Percentiles rank a stretch among this genome's conserved stretches.
phyloP scores from a whole-genome alignment of 30 jellyfish, hydroid and myxozoan genomes.

The Turritopsis rubra region DNA sequence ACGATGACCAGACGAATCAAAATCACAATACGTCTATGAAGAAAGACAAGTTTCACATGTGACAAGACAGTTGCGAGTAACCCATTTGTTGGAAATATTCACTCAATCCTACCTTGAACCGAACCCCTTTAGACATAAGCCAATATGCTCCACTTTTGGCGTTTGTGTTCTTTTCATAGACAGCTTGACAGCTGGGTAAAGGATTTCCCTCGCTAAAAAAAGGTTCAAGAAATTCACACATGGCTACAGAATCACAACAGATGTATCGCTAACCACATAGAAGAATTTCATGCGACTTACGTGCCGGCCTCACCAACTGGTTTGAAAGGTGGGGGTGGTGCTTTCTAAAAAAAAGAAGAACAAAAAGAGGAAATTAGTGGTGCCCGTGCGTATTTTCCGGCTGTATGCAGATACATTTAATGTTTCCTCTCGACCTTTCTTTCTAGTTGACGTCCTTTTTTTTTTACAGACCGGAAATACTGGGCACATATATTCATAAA shows the following conservation, averaged over 20 bases:
- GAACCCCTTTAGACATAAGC: conserved; percentile 90
- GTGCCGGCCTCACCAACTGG: conserved; percentile 85
- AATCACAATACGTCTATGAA: conserved; percentile 90
- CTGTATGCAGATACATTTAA: conserved; percentile 12
- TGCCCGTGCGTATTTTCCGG: conserved; percentile 94
- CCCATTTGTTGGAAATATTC: conserved; percentile 42
- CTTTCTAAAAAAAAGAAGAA: conserved; percentile 45
- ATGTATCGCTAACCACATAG: neutral
- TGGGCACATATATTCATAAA: conserved; percentile 60
- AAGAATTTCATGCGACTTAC: conserved; percentile 36
- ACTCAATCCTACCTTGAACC: conserved; percentile 69
- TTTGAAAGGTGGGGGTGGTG: conserved; percentile 65
- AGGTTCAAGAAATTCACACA: neutral
- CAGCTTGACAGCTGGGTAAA: conserved; percentile 91
- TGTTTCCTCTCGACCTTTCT: conserved; percentile 31
- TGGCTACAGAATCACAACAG: neutral
- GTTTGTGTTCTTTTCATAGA: conserved; percentile 78
- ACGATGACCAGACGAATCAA: conserved; percentile 66
- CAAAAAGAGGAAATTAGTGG: conserved; percentile 42
- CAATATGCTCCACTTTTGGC: conserved; percentile 96
- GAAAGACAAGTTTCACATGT: neutral
- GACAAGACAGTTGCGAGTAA: conserved; percentile 35
- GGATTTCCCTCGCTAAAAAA: conserved; percentile 78
- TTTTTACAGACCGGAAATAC: conserved; percentile 71
- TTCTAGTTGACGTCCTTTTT: neutral